Evolutionary conservation across 2,797 vertebrate species (phyloP).

Genomic region (Onychomys torridus): DNA sequence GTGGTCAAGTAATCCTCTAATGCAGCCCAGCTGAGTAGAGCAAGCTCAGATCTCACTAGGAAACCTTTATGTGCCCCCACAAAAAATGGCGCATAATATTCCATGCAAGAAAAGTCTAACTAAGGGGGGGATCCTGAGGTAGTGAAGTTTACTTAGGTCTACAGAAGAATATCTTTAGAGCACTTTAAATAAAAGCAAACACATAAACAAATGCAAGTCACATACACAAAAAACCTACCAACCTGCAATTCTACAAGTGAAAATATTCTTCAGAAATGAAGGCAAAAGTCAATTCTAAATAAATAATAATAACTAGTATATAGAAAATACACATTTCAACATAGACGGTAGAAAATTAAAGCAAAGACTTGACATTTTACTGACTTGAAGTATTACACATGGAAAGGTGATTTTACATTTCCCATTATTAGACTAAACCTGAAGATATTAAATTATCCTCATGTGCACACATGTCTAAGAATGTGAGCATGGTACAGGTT

Average conservation of each 20-base stretch:
- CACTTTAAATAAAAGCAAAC: not conserved
- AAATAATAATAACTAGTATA: not conserved
- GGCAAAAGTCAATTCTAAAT: not conserved
- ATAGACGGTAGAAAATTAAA: not conserved
- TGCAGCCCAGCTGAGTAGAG: too few species aligned
- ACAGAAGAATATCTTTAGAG: not conserved
- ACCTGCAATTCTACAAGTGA: not conserved
- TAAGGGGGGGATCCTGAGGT: not conserved
- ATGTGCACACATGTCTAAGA: not conserved
- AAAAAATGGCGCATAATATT: not conserved
- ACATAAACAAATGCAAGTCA: not conserved
- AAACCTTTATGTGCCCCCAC: too few species aligned
- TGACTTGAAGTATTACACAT: not conserved
- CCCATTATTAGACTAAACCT: not conserved
- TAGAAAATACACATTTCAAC: not conserved
- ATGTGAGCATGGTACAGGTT: not conserved
- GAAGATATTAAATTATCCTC: not conserved
- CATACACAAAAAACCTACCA: not conserved
- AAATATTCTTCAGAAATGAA: not conserved
- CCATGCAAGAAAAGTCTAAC: not conserved
- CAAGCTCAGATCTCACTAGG: too few species aligned
- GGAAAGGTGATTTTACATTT: not conserved
- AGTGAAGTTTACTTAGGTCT: not conserved
- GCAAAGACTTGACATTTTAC: too few species aligned
- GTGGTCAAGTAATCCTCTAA: too few species aligned